Evolutionary conservation across 1,140 invertebrate species (phyloP), one percentile per base, ranked within the genome.

Genomic region (Platyscapa corneri): DNA sequence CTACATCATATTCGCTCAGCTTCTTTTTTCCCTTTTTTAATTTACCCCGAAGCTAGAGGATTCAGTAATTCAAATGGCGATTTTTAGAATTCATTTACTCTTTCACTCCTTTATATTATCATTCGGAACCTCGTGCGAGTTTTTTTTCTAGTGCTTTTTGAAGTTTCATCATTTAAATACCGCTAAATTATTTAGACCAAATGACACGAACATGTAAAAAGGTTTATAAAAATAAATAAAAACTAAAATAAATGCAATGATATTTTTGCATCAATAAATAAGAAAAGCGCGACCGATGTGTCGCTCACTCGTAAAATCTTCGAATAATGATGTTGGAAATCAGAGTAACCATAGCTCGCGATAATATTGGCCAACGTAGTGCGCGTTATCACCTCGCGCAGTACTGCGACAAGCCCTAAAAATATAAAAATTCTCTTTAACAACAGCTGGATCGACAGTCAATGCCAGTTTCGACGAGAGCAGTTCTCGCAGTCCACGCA

Each of bases 401-500:
- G 34, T 18, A 74, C 42, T 32, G 7, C 49, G 20, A 46, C 5
- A 46, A 7, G 42, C 5, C 12, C 5, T 7, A 64, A 42, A 64
- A 37, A 8, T 46, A 53, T 82, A 83, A 83, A 75, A 77, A 84
- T 78, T 49, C 74, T 27, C 56, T 84, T 84, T 77, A 67, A 53
- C 75, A 65, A 56, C 14, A 72, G 80, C 10, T 72, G 53, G 46
- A 46, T 0, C 5, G 46, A 16, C 53, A n/a, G n/a, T 37, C 46
- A 3, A 3, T 0, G 27, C 12, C 6, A 53, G 37, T 60, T 64
- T 53, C 10, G 2, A 79, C 23, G 3, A 27, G 30, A 53, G 27
- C 20, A 56, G 30, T 60, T 60, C 32, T n/a, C 34, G 42, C 64
- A 34, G 34, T 5, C 32, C 32, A 34, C 37, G 39, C n/a, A n/a